phyloP scores from a whole-genome alignment of 30 jellyfish, hydroid and myxozoan genomes.

The Hydractinia symbiolongicarpus region DNA sequence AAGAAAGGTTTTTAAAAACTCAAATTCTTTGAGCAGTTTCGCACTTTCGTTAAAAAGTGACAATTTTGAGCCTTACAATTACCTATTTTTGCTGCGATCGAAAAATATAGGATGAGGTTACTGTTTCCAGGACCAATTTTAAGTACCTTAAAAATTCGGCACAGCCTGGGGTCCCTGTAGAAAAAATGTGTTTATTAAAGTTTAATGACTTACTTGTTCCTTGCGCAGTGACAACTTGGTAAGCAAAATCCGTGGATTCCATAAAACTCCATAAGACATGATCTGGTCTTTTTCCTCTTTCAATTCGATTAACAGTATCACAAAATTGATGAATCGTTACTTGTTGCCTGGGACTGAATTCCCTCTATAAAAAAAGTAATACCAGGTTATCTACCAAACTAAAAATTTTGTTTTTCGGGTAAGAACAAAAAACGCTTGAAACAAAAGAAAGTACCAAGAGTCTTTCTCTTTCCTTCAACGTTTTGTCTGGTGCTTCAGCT shows the following conservation, averaged over 20 bases:
- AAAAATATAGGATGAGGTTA: too few species aligned
- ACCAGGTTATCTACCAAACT: not conserved
- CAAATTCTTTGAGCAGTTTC: too few species aligned
- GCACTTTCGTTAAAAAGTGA: too few species aligned
- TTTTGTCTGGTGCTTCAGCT: slow-evolving; percentile 30
- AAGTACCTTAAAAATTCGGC: too few species aligned
- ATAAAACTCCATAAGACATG: slow-evolving; percentile 78
- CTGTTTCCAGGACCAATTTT: too few species aligned
- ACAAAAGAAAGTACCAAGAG: slow-evolving; percentile 4
- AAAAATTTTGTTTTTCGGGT: not conserved
- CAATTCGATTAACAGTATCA: slow-evolving; percentile 13
- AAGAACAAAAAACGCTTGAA: not conserved
- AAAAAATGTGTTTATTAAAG: too few species aligned
- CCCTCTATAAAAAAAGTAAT: too few species aligned
- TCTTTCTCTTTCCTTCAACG: not conserved
- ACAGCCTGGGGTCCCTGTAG: too few species aligned
- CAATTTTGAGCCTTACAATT: too few species aligned
- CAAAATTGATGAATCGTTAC: slow-evolving; percentile 23
- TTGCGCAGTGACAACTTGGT: slow-evolving; percentile 79
- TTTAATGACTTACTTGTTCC: slow-evolving; percentile 70
- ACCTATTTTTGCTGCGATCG: too few species aligned
- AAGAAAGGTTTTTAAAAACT: too few species aligned
- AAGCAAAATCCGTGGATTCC: slow-evolving; percentile 93
- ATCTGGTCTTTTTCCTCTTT: slow-evolving; percentile 36
- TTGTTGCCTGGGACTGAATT: not conserved